Conservation (phyloP, 2,888 invertebrate genomes). For the Melitaea athalia region DNA sequence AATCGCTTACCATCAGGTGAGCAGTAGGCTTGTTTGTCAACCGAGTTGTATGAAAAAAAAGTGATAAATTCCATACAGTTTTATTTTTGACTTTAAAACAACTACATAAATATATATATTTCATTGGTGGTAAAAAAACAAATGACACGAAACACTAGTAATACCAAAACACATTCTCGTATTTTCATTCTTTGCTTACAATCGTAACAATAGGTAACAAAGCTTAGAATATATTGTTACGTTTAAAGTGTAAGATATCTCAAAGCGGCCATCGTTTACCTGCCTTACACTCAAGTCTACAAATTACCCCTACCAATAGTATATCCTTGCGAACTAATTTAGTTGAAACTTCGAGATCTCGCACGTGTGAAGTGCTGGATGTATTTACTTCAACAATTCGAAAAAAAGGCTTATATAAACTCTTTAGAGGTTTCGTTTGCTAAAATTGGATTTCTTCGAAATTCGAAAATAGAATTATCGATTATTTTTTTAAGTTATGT, state of each 20-base stretch:
- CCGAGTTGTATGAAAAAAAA: no score
- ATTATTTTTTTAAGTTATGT: neutral
- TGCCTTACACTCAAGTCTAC: constrained; percentile 8
- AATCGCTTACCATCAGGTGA: no score
- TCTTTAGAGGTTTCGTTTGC: neutral
- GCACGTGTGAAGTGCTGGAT: constrained; percentile 18
- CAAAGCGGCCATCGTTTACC: constrained; percentile 9
- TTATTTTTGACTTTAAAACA: no score
- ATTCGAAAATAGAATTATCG: neutral
- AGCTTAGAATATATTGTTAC: neutral
- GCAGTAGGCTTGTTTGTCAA: no score
- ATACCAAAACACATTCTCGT: neutral
- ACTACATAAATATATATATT: no score
- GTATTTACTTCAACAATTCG: constrained; percentile 13
- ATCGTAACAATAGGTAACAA: neutral
- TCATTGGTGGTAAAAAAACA: no score
- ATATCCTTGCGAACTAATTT: constrained; percentile 39
- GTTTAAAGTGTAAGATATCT: neutral
- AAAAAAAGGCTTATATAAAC: neutral
- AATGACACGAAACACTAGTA: no score
- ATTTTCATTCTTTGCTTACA: neutral
- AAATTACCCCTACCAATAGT: constrained; percentile 18
- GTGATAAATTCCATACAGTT: no score
- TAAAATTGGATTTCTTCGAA: constrained; percentile 1
- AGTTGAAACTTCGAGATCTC: constrained; percentile 21